Evolutionary conservation across 2,888 invertebrate genomes (phyloP).

Genomic region (Macrosoma leucophasiata): DNA sequence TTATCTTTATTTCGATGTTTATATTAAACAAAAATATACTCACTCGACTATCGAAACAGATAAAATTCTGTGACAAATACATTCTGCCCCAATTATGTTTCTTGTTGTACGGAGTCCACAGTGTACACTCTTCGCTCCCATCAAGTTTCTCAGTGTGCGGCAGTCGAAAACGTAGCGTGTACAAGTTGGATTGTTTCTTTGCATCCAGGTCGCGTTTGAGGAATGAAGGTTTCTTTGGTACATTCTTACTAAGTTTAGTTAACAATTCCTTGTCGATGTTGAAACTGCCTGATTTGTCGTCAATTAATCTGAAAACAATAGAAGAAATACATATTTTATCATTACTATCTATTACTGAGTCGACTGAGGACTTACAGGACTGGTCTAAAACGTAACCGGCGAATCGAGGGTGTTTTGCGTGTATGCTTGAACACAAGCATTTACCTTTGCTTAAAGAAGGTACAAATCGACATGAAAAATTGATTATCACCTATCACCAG

Average conservation of each 20-base stretch:
- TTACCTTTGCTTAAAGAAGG: too few relatives aligned
- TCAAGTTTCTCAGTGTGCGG: conserved; percentile 95
- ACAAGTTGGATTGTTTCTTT: conserved; percentile 93
- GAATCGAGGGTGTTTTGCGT: too few relatives aligned
- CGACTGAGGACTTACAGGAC: not conserved
- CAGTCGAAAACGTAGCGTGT: conserved; percentile 88
- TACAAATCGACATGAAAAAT: too few relatives aligned
- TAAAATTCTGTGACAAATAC: conserved; percentile 94
- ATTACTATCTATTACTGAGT: not conserved
- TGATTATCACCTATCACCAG: too few relatives aligned
- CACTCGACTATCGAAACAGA: conserved; percentile 97
- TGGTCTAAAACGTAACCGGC: too few relatives aligned
- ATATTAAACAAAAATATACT: too few relatives aligned
- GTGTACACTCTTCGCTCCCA: conserved; percentile 91
- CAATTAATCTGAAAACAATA: conserved; percentile 82
- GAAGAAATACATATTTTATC: not conserved
- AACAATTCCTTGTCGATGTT: conserved; percentile 91
- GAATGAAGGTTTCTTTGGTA: conserved; percentile 92
- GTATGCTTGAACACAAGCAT: too few relatives aligned
- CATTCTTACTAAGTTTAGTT: conserved; percentile 89
- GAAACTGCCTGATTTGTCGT: conserved; percentile 91
- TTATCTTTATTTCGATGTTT: too few relatives aligned
- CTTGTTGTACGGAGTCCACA: conserved; percentile 97
- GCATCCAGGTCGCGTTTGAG: conserved; percentile 97
- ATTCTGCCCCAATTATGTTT: conserved; percentile 90